Evolutionary conservation across 2,888 invertebrate species (phyloP), one percentile per base, ranked within the genome.

Genomic region (Cepaea hortensis): DNA sequence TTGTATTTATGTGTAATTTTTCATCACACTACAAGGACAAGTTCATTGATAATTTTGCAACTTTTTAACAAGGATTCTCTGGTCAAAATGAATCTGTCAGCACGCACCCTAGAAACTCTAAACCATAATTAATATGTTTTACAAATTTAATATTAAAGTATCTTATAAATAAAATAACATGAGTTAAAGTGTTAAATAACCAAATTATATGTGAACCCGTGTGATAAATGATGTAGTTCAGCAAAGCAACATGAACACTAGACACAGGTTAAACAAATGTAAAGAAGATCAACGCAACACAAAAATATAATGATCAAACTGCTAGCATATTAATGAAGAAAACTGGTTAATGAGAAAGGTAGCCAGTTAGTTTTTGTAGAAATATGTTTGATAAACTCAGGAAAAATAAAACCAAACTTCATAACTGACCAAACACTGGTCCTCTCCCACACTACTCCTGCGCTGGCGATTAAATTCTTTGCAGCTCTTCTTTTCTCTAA

Each of bases 401-500:
- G 65, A 23, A 3, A 81, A 55, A 55, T 55, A 11, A 55, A 35
- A 55, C 55, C 55, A 55, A 55, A 46, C 50, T 18, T 35, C 75
- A 35, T 55, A 86, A 89, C 89, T 87, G 87, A 89, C 93, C 92
- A 91, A 75, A 15, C 65, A 48, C 75, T 73, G 88, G 88, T 90
- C 90, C 88, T 94, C 93, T n/a, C 91, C 91, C 80, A 91, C 91
- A 88, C 94, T 93, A 89, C 91, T 90, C 89, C 94, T 94, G 90
- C 93, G 93, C 83, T 93, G 92, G 61, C 93, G 90, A 81, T 92
- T 93, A 88, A 91, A 90, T 73, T 96, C 96, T 94, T 96, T 91
- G 88, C 90, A 91, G 87, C 88, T 90, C 89, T 91, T 92, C 90
- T 91, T 92, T 89, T 93, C 93, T 89, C 92, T 90, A 89, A 92